Percentiles rank a stretch among this genome's conserved stretches.
Conservation (phyloP, 2,113 vertebrate genomes). For the Chaetorhynchus papuensis region DNA sequence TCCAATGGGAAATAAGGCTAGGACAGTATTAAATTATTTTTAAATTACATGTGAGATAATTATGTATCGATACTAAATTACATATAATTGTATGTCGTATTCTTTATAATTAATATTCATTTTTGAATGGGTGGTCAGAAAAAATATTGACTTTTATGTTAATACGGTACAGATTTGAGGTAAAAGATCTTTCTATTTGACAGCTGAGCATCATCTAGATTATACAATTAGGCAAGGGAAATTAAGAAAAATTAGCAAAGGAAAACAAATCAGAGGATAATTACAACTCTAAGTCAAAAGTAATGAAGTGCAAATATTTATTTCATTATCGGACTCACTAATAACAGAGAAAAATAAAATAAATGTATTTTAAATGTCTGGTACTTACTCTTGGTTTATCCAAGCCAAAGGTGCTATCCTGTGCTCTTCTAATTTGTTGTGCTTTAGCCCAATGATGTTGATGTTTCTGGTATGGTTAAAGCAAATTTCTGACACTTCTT, state of each 20-base stretch:
- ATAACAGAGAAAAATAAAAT: background rate
- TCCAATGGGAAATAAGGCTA: background rate
- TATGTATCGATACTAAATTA: background rate
- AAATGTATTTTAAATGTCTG: background rate
- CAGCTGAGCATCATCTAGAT: background rate
- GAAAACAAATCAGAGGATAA: background rate
- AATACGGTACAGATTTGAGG: background rate
- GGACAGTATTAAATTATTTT: background rate
- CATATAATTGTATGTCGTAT: background rate
- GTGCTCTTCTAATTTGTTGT: conserved; percentile 91
- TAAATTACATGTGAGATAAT: background rate
- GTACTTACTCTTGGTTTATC: conserved; percentile 89
- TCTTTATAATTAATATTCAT: background rate
- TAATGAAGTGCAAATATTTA: background rate
- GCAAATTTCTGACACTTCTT: conserved; percentile 89
- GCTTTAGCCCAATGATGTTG: conserved; percentile 83
- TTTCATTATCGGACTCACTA: background rate
- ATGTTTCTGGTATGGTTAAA: conserved; percentile 88
- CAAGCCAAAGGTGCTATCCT: conserved; percentile 90
- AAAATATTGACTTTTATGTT: background rate
- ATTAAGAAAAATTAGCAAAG: background rate
- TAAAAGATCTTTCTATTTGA: background rate
- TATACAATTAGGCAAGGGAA: background rate
- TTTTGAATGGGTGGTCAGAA: background rate
- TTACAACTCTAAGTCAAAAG: background rate